These are phyloP conservation scores for Oncopodura yosiiana DNA, from an alignment of 1,140 invertebrate genomes.

Conservation along the genomic window DNA sequence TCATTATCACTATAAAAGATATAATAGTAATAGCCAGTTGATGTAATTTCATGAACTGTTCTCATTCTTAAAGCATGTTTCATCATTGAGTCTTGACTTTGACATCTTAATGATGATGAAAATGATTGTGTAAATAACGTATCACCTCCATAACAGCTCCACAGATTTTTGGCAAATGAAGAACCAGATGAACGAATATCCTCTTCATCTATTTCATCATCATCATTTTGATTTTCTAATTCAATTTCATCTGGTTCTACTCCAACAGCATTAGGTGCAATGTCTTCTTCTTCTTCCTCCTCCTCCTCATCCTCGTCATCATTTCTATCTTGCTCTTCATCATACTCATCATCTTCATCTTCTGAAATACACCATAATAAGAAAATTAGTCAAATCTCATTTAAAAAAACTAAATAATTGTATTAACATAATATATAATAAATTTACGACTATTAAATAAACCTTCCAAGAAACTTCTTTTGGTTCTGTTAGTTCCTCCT, in stretches of 20 bases:
- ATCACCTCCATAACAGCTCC: constrained; percentile 60
- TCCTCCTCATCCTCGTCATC: constrained; percentile 12
- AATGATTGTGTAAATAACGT: constrained; percentile 59
- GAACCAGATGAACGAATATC: constrained; percentile 34
- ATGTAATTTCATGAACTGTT: constrained; percentile 54
- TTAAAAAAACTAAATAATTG: background rate
- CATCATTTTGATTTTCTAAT: constrained; percentile 3
- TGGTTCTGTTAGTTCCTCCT: no score
- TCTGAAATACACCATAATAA: no score
- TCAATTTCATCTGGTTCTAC: constrained; percentile 44
- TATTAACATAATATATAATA: no score
- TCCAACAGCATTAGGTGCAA: constrained; percentile 34
- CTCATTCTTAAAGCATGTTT: constrained; percentile 49
- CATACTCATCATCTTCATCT: background rate
- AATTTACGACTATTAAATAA: no score
- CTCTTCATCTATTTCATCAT: constrained; percentile 40
- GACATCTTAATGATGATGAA: constrained; percentile 53
- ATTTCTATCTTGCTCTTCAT: constrained; percentile 12
- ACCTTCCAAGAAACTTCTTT: no score
- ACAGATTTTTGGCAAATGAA: constrained; percentile 34
- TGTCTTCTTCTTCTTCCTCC: constrained; percentile 40
- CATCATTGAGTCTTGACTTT: constrained; percentile 55
- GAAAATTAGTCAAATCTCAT: background rate
- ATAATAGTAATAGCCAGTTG: constrained; percentile 73
- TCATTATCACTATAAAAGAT: constrained; percentile 79